Conservation (phyloP, 2,113 vertebrate genomes). For the Vimba vimba region DNA sequence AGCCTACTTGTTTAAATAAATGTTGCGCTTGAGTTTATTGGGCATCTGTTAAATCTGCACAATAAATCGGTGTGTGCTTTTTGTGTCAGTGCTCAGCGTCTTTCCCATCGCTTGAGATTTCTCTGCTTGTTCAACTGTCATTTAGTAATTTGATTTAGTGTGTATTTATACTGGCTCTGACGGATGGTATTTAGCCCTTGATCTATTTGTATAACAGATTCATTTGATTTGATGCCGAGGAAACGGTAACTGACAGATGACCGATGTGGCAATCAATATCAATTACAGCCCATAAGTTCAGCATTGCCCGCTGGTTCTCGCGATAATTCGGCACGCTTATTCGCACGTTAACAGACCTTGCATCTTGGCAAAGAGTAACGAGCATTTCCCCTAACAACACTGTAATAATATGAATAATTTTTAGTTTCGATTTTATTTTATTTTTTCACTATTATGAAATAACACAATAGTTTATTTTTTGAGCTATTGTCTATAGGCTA, state of each 20-base stretch:
- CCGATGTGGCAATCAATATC: constrained; percentile 83
- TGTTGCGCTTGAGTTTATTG: neutral
- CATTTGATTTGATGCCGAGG: constrained; percentile 70
- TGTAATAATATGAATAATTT: neutral
- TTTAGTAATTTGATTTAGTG: constrained; percentile 55
- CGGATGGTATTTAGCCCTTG: constrained; percentile 49
- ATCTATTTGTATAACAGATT: constrained; percentile 85
- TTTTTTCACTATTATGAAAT: neutral
- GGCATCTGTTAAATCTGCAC: neutral
- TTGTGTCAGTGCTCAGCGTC: constrained; percentile 14
- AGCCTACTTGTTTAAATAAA: neutral
- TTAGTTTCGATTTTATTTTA: neutral
- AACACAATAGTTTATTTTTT: constrained; percentile 35
- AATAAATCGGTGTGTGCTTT: constrained; percentile 20
- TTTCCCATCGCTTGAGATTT: constrained; percentile 32
- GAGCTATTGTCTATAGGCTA: neutral
- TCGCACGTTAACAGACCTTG: constrained; percentile 50
- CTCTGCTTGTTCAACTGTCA: constrained; percentile 56
- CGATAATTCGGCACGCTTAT: constrained; percentile 43
- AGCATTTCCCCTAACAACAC: neutral
- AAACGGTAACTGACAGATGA: constrained; percentile 86
- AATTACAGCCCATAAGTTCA: constrained; percentile 72
- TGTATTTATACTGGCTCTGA: constrained; percentile 72
- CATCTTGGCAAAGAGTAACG: constrained; percentile 13
- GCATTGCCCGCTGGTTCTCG: constrained; percentile 37